phyloP scores from a whole-genome alignment of 2,113 vertebrate genomes.

The Clarias magur region DNA sequence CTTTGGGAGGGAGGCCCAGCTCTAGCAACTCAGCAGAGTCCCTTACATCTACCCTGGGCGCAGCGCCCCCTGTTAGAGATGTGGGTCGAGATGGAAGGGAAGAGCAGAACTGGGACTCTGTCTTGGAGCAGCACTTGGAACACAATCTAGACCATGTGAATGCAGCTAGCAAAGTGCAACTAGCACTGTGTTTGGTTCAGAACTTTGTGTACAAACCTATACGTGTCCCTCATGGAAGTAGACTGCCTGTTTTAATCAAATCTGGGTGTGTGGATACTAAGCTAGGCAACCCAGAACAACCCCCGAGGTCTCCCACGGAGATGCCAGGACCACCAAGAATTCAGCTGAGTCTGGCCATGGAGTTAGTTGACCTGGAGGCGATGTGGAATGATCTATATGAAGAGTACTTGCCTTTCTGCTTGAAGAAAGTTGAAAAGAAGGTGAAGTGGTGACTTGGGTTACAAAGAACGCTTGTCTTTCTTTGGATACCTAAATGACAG shows the following conservation, averaged over 20 bases:
- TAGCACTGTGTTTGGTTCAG: slow-evolving; percentile 81
- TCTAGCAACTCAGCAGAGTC: slow-evolving; percentile 83
- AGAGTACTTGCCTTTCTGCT: slow-evolving; percentile 82
- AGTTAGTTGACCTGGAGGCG: slow-evolving; percentile 78
- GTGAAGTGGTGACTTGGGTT: slow-evolving; percentile 18
- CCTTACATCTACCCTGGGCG: slow-evolving; percentile 74
- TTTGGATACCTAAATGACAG: background rate
- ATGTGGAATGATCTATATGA: slow-evolving; percentile 84
- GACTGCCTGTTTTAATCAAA: slow-evolving; percentile 81
- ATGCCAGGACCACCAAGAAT: slow-evolving; percentile 71
- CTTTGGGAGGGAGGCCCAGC: slow-evolving; percentile 77
- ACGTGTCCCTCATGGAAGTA: slow-evolving; percentile 81
- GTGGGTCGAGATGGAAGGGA: slow-evolving; percentile 66
- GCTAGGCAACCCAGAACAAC: slow-evolving; percentile 58
- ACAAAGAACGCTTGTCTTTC: background rate
- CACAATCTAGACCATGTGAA: slow-evolving; percentile 43
- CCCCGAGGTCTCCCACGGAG: slow-evolving; percentile 49
- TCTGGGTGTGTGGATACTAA: slow-evolving; percentile 58
- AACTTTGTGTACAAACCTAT: slow-evolving; percentile 82
- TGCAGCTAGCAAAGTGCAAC: slow-evolving; percentile 69
- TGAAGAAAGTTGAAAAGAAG: slow-evolving; percentile 77
- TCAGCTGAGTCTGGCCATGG: slow-evolving; percentile 66
- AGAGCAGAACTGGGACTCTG: slow-evolving; percentile 73
- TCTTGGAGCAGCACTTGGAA: slow-evolving; percentile 71
- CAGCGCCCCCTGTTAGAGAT: slow-evolving; percentile 65